phyloP scores from a whole-genome alignment of 2,888 invertebrate genomes.

The Eueremaeus valkanovi region DNA sequence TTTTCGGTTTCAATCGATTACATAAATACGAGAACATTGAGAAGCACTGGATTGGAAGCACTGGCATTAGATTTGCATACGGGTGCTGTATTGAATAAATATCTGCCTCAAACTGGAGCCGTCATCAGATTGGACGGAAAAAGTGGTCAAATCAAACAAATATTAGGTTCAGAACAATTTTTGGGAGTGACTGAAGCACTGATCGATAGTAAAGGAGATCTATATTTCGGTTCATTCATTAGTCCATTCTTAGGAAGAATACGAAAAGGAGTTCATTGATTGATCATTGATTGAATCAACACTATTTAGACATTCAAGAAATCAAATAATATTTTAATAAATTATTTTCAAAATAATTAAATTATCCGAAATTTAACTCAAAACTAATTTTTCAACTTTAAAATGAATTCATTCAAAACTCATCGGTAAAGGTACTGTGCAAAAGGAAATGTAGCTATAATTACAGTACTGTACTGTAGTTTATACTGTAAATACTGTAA shows the following conservation, averaged over 20 bases:
- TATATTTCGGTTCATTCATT: conserved; percentile 52
- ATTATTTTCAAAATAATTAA: too few species aligned
- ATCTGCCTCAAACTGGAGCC: conserved; percentile 33
- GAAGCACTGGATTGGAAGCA: background rate
- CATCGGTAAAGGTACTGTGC: too few species aligned
- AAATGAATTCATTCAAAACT: too few species aligned
- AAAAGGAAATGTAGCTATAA: too few species aligned
- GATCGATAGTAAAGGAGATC: conserved; percentile 50
- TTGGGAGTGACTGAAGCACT: conserved; percentile 50
- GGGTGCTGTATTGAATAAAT: conserved; percentile 36
- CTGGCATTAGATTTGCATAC: conserved; percentile 17
- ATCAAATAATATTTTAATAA: too few species aligned
- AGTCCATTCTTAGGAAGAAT: conserved; percentile 44
- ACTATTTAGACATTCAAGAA: too few species aligned
- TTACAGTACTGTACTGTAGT: too few species aligned
- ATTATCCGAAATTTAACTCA: too few species aligned
- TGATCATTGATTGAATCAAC: too few species aligned
- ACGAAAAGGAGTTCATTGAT: background rate
- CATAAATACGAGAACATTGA: conserved; percentile 21
- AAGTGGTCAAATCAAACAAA: conserved; percentile 38
- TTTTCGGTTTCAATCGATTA: background rate
- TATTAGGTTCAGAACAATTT: conserved; percentile 41
- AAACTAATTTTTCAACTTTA: too few species aligned
- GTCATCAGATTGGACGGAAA: conserved; percentile 37
- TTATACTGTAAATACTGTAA: too few species aligned